phyloP scores from a whole-genome alignment of 2,797 vertebrate species.

The Rhynchonycteris naso region DNA sequence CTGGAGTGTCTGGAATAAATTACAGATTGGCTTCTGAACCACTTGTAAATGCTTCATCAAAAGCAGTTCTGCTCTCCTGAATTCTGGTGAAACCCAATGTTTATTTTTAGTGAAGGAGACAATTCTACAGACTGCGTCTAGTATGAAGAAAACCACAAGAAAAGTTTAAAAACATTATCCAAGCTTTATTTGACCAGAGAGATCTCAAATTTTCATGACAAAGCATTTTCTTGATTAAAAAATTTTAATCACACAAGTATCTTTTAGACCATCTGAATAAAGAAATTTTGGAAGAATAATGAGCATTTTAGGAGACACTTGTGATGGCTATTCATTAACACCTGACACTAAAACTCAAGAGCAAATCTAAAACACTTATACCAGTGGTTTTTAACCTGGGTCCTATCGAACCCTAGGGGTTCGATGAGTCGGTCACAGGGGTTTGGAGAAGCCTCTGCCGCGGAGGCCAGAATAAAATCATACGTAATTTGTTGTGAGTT shows the following conservation, averaged over 20 bases:
- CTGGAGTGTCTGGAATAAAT: neutral
- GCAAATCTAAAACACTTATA: neutral
- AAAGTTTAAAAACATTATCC: neutral
- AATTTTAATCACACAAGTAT: neutral
- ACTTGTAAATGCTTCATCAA: constrained; percentile 4
- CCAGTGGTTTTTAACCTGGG: too few relatives aligned
- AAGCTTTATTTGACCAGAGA: neutral
- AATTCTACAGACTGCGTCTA: neutral
- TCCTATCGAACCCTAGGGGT: too few relatives aligned
- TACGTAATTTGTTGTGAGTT: too few relatives aligned
- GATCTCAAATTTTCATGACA: constrained; percentile 31
- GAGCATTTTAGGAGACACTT: neutral
- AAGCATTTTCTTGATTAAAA: constrained; percentile 16
- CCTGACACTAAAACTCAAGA: constrained; percentile 2
- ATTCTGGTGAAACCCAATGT: neutral
- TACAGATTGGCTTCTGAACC: neutral
- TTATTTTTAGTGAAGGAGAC: constrained; percentile 2
- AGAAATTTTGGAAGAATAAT: neutral
- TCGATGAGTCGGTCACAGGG: too few relatives aligned
- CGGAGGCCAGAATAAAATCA: too few relatives aligned
- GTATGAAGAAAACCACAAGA: constrained; percentile 3
- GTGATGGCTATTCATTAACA: neutral
- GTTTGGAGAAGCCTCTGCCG: too few relatives aligned
- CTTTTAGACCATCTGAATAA: constrained; percentile 13
- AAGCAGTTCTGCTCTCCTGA: constrained; percentile 4